Base-by-base conservation (phyloP, 2,113 vertebrate species). In the Xyliphius kryptos region DNA sequence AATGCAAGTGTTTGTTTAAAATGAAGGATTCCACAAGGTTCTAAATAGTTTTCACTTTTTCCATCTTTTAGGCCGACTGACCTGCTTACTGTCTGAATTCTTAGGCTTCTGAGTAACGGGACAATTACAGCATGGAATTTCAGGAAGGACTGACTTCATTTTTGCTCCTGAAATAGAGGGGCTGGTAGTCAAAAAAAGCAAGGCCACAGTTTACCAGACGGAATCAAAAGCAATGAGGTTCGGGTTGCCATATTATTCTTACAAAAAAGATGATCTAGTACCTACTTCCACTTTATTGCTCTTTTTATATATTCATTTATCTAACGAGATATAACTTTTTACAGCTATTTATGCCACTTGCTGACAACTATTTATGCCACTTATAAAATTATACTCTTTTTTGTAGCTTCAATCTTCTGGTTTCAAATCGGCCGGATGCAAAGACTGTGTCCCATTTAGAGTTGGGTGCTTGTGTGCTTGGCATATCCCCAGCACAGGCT, bases 111-210 rank as follows among this genome's bases (percentile, higher is more conserved):
- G 50, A 65, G 46, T 67, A 65, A 60, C 55, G 20, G 54, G 58
- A 68, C 49, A 55, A 63, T 74, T 74, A 71, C 68, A 51, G 61
- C 74, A 76, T 71, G 71, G 74, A 76, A 73, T 71, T 71, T 71
- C 58, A 59, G 61, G 14, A 3, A 63, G 65, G 62, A 70, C 63
- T 76, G 60, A 70, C 61, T 76, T 76, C 64, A 70, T 65, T 57
- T 70, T 51, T 70, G 53, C 52, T 70, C 65, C 54, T 61, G 61
- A 70, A 70, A 73, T 73, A 73, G 57, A 61, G 26, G 16, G 41
- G 56, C 57, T 64, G 61, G 60, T 68, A 68, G 56, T 63, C 72
- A 64, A 62, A 68, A 59, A n/a, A n/a, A n/a, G 55, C 56, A 56
- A 57, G 72, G 68, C 66, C 61, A 43, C 67, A 58, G 68, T 51